These are phyloP conservation scores for Cerastis rubricosa DNA, from an alignment of 2,888 invertebrate species.

Conservation along the genomic window DNA sequence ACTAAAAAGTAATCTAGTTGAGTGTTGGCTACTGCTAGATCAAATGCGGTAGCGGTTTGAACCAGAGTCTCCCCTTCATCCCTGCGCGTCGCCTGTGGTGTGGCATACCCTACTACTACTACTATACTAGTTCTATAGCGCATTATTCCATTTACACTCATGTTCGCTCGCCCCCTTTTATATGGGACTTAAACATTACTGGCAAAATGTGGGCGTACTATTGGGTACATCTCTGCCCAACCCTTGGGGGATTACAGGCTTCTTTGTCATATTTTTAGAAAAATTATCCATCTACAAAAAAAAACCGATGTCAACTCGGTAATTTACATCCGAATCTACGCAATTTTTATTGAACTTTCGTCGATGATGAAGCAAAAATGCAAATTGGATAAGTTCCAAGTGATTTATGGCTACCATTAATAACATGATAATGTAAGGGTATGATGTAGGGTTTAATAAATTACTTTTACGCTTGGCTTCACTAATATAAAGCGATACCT, in stretches of 20 bases:
- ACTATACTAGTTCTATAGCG: too few species aligned
- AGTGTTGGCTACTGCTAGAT: too few species aligned
- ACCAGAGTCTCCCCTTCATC: too few species aligned
- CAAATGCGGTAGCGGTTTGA: too few species aligned
- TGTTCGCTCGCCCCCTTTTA: too few species aligned
- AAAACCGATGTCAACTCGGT: background rate
- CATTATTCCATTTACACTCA: too few species aligned
- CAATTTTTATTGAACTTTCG: constrained; percentile 8
- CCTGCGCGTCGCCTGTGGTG: too few species aligned
- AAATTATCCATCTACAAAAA: background rate
- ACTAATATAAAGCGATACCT: background rate
- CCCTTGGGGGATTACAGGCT: too few species aligned
- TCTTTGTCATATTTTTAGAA: background rate
- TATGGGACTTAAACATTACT: background rate
- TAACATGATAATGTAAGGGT: constrained; percentile 17
- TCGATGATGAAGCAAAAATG: constrained; percentile 34
- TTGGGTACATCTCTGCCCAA: background rate
- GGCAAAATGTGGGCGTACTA: background rate
- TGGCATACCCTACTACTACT: too few species aligned
- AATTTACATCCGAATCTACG: background rate
- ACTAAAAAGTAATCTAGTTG: too few species aligned
- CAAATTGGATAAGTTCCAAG: constrained; percentile 33
- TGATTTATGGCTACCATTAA: constrained; percentile 46
- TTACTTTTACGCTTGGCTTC: constrained; percentile 9
- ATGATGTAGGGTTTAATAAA: constrained; percentile 37